These are phyloP conservation scores for Lagopus muta DNA, from an alignment of 2,113 vertebrate genomes.

Conservation along the genomic window DNA sequence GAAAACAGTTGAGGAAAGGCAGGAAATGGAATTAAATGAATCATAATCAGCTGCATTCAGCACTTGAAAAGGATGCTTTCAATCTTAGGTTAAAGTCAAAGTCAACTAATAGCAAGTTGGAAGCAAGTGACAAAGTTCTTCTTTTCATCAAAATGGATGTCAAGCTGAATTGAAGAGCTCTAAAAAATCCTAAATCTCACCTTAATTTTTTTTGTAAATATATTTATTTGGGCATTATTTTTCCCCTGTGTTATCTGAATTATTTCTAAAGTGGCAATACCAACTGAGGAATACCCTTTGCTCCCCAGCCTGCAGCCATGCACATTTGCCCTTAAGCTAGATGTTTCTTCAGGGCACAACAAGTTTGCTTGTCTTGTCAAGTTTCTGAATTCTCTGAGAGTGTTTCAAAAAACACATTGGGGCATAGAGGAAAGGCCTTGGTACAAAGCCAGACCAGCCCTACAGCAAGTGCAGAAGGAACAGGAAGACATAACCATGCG, in stretches of 20 bases:
- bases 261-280: slow-evolving; percentile 3
- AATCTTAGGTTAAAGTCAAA: slow-evolving; percentile 26
- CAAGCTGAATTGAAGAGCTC: slow-evolving; percentile 12
- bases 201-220: background rate
- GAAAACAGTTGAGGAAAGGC: slow-evolving; percentile 18
- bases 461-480: background rate
- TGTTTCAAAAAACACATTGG: background rate
- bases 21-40: slow-evolving; percentile 54
- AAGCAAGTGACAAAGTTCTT: background rate
- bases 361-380: background rate
- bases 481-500: accelerated
- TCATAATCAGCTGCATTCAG: slow-evolving; percentile 47
- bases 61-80: slow-evolving; percentile 32
- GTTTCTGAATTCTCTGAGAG: background rate
- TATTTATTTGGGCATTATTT: background rate
- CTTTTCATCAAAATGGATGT: slow-evolving; percentile 9
- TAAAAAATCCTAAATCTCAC: background rate
- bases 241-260: background rate
- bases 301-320: background rate
- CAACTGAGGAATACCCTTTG: background rate
- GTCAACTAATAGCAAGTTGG: background rate
- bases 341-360: background rate
- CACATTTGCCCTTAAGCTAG: background rate
- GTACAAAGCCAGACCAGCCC: background rate
- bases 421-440: background rate